These are phyloP conservation scores for Anser cygnoides DNA, from an alignment of 2,113 vertebrate genomes.

Conservation along the genomic window DNA sequence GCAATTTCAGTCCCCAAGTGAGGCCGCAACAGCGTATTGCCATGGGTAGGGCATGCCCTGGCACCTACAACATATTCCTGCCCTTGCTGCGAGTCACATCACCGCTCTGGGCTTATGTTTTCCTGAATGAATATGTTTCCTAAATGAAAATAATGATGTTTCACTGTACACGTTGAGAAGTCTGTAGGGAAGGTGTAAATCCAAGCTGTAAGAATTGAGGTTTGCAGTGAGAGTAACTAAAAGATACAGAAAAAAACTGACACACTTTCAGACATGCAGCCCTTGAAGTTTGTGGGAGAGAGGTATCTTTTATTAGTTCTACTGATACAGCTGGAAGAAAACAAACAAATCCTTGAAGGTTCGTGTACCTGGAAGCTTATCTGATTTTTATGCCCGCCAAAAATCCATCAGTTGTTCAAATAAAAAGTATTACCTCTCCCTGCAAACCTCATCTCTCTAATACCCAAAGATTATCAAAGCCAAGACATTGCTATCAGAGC, in stretches of 20 bases:
- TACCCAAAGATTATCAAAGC: not conserved
- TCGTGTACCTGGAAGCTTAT: not conserved
- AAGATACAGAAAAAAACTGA: not conserved
- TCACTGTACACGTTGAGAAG: not conserved
- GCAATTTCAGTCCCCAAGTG: not conserved
- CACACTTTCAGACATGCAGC: not conserved
- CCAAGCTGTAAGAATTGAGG: not conserved
- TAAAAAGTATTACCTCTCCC: not conserved
- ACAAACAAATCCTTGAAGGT: not conserved
- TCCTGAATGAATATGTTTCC: not conserved
- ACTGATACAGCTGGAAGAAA: not conserved
- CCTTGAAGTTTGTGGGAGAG: not conserved
- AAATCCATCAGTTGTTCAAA: not conserved
- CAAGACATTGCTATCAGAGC: not conserved
- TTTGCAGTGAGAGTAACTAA: not conserved
- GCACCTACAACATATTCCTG: not conserved
- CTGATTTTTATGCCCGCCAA: not conserved
- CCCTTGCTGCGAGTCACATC: not conserved
- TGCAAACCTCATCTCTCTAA: not conserved
- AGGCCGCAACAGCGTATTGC: not conserved
- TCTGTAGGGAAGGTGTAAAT: not conserved
- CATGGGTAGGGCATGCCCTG: not conserved
- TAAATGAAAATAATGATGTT: not conserved
- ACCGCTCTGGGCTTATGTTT: not conserved
- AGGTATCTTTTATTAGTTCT: not conserved